Percentiles rank a stretch among this genome's conserved stretches.
Evolutionary conservation across 2,113 vertebrate species (phyloP).

Genomic region (Notothenia rossii): DNA sequence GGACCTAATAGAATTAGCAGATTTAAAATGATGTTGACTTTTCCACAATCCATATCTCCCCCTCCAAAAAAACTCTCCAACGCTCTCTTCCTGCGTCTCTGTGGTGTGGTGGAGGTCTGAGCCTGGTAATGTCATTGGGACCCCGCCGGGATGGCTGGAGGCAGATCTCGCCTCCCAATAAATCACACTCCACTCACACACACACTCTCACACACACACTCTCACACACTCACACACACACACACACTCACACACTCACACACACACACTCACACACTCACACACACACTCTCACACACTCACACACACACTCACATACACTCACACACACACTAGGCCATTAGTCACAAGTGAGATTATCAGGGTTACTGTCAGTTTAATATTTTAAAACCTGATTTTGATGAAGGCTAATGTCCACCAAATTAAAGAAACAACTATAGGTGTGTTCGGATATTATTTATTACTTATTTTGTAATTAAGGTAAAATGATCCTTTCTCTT

Average conservation of each 20-base stretch:
- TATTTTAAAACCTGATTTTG: no score
- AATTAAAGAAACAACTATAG: no score
- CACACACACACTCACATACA: no score
- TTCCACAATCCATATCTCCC: slow-evolving; percentile 61
- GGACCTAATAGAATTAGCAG: slow-evolving; percentile 73
- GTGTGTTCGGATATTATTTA: no score
- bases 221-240: no score
- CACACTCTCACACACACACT: neutral
- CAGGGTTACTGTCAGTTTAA: no score
- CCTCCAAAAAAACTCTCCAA: neutral
- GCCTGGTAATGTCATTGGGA: slow-evolving; percentile 77
- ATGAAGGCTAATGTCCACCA: no score
- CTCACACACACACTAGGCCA: no score
- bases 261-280: slow-evolving; percentile 32
- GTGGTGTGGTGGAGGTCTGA: slow-evolving; percentile 64
- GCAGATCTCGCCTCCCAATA: slow-evolving; percentile 67
- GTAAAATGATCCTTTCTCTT: neutral
- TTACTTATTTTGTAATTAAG: no score
- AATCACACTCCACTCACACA: slow-evolving; percentile 57
- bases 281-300: slow-evolving; percentile 6
- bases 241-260: no score
- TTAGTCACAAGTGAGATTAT: no score
- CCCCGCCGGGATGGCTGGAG: slow-evolving; percentile 64
- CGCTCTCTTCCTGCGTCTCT: slow-evolving; percentile 32
- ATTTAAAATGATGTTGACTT: slow-evolving; percentile 78